phyloP scores from a whole-genome alignment of 2,113 vertebrate species.

The Dendropsophus ebraccatus region DNA sequence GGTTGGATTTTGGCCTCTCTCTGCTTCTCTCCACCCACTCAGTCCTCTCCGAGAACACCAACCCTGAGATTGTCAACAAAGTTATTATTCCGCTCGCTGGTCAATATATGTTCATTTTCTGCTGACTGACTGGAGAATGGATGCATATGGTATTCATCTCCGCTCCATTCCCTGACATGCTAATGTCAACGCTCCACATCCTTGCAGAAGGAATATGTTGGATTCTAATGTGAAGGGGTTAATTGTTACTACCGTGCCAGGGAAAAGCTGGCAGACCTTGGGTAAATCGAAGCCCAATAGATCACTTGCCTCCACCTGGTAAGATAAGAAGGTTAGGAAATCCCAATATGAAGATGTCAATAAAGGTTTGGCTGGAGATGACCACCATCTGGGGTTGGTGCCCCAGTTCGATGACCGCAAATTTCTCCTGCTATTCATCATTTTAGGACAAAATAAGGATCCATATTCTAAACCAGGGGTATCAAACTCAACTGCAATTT shows the following conservation, averaged over 20 bases:
- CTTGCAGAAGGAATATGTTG: slow-evolving; percentile 59
- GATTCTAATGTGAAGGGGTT: neutral
- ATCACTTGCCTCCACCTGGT: neutral
- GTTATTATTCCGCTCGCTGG: slow-evolving; percentile 71
- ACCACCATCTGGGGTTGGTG: neutral
- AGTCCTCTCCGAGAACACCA: slow-evolving; percentile 59
- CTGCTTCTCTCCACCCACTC: slow-evolving; percentile 45
- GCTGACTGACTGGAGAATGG: slow-evolving; percentile 61
- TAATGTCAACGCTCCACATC: slow-evolving; percentile 51
- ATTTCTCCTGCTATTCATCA: too few relatives aligned
- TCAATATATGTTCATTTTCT: slow-evolving; percentile 68
- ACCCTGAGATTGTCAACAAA: slow-evolving; percentile 67
- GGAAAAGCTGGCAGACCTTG: neutral
- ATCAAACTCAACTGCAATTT: too few relatives aligned
- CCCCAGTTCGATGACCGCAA: neutral
- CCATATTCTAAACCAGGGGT: too few relatives aligned
- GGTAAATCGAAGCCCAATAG: neutral
- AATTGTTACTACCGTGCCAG: neutral
- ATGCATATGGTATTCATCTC: slow-evolving; percentile 59
- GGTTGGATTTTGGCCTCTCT: slow-evolving; percentile 45
- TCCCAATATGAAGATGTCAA: neutral
- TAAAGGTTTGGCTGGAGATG: neutral
- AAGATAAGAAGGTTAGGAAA: neutral
- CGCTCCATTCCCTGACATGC: slow-evolving; percentile 59
- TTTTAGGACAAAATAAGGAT: neutral